Evolutionary conservation across 2,888 invertebrate species (phyloP), one percentile per base, ranked within the genome.

Genomic region (Pachycephus smyrnensis): DNA sequence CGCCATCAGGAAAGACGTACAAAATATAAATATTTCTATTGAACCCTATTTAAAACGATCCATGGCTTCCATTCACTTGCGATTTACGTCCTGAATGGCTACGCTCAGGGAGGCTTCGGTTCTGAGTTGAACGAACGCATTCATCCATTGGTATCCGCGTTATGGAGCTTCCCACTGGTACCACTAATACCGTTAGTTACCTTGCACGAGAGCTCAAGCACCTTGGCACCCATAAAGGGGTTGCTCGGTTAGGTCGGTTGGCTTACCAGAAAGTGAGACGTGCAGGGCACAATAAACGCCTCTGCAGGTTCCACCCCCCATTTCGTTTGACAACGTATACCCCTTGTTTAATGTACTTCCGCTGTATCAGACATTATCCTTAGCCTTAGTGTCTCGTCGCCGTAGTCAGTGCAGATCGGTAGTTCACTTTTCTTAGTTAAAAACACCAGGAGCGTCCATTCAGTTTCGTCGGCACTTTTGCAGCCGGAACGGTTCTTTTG

Each of bases 21-120:
- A 87, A 88, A 87, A 87, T 89, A 89, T 89, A 88, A 90, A 90
- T 89, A 90, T 89, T 89, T 89, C 89, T 82, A 89, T 88, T 86
- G 87, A 86, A 84, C 82, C 84, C 82, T 85, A 81, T 82, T 88
- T 86, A 88, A 88, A 88, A 84, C 86, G 88, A 87, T 85, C 86
- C 87, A 55, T 69, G 69, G 6, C 69, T 68, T 33, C 32, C 78
- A 82, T 86, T 85, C 82, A 80, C 32, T 33, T 33, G 35, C 76
- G 37, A 73, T 75, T 73, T 79, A 79, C 76, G 74, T 75, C 71
- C 69, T 69, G 31, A 69, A 69, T 69, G 69, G 40, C 69, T 30
- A 30, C 69, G 69, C 69, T 69, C 69, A 69, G 30, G 69, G 69
- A 69, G 69, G 69, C 69, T 15, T 69, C 30, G 69, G 40, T 15